Evolutionary conservation across 2,113 vertebrate genomes (phyloP).

Genomic region (Cynocephalus volans): DNA sequence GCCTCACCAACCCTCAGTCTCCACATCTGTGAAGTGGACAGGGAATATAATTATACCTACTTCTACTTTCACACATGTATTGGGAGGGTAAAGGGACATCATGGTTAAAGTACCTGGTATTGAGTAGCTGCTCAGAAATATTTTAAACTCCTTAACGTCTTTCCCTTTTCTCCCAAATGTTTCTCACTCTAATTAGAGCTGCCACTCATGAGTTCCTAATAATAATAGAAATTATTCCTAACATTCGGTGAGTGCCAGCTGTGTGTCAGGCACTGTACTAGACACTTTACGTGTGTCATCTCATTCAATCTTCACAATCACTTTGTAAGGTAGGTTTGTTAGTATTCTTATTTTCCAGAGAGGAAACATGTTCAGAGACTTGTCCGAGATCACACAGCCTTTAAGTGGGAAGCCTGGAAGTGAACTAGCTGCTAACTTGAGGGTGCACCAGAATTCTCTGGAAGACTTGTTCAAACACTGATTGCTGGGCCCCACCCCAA

Average conservation of each 20-base stretch:
- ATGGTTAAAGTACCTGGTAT: neutral
- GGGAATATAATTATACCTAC: neutral
- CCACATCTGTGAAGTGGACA: neutral
- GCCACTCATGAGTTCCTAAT: neutral
- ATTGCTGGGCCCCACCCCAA: neutral
- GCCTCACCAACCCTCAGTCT: conserved; percentile 32
- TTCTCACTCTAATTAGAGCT: neutral
- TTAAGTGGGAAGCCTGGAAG: neutral
- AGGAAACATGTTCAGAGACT: conserved; percentile 3
- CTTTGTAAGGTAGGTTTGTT: neutral
- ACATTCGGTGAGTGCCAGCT: neutral
- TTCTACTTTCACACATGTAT: neutral
- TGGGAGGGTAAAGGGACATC: neutral
- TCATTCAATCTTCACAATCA: neutral
- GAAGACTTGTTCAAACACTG: conserved; percentile 14
- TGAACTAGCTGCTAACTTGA: neutral
- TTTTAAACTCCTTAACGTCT: neutral
- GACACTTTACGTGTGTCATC: neutral
- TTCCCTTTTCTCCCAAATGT: neutral
- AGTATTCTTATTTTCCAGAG: neutral
- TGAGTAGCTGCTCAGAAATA: neutral
- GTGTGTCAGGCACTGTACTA: neutral
- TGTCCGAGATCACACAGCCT: neutral
- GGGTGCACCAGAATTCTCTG: neutral
- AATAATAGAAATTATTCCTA: neutral